Evolutionary conservation across 2,888 invertebrate genomes (phyloP).

Genomic region (Hydrotaea diabolus): DNA sequence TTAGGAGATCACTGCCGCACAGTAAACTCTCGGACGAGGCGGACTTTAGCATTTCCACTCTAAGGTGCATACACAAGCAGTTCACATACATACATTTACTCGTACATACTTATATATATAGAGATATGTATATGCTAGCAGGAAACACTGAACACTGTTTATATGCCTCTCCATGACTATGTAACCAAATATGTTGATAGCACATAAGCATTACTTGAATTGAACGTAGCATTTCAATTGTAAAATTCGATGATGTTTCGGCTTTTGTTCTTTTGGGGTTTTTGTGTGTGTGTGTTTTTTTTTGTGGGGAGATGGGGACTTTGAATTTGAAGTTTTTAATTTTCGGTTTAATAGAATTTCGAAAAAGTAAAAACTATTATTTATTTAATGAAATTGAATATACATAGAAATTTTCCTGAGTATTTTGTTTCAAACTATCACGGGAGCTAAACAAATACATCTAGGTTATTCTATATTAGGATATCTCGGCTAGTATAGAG

Average conservation of each 20-base stretch:
- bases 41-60: too few relatives aligned
- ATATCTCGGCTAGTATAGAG: too few relatives aligned
- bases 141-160: not conserved
- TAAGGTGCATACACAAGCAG: too few relatives aligned
- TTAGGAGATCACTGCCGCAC: too few relatives aligned
- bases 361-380: not conserved
- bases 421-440: too few relatives aligned
- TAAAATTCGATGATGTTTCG: constrained; percentile 20
- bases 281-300: not conserved
- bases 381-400: constrained; percentile 4
- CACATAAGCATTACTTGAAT: not conserved
- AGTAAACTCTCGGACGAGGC: too few relatives aligned
- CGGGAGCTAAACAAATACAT: too few relatives aligned
- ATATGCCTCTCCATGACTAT: not conserved
- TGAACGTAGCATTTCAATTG: not conserved
- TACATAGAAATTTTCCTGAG: too few relatives aligned
- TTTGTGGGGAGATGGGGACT: not conserved
- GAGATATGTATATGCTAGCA: not conserved
- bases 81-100: too few relatives aligned
- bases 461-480: too few relatives aligned
- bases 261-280: constrained; percentile 9
- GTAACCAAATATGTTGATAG: not conserved
- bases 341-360: constrained; percentile 3
- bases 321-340: not conserved
- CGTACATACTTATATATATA: too few relatives aligned